Base-by-base conservation (phyloP, 2,888 invertebrate genomes). In the Gordius sp. region DNA sequence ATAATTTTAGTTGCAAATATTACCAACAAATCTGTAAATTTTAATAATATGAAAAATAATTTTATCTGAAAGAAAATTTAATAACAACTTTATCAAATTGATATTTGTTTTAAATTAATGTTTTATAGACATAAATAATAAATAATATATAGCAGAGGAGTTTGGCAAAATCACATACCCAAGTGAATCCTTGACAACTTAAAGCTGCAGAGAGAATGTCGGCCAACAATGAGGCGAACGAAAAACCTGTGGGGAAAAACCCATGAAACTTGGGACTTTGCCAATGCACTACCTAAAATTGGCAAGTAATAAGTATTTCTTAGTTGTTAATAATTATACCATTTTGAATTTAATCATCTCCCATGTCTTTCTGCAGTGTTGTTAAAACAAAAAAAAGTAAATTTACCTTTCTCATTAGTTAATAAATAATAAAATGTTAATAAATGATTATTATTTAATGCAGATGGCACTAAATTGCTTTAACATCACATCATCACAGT, bases 211-310 rank as follows among this genome's bases (percentile, higher is more conserved):
- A 81, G 59, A 97, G 73, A 87, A 97, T 89, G 66, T 97, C 93
- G 2, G 85, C 97, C 56, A 97, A 74, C 61, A 97, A 87, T 2
- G 91, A 89, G 1, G 93, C 93, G 69, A 79, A 97, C 1, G 82
- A 86, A 71, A 91, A 91, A 18, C 93, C 93, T 16, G 91, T 79
- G 2, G 97, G 93, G 68, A 97, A 99, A 69, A 97, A 99, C 0
- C 97, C 97, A 69, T 93, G 91, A 72, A 97, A 97, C 59, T 84
- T 75, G 0, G 93, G 93, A 74, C 93, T 91, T 68, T 93, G 91
- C 93, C 93, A 97, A 69, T 93, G 86, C 1, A 91, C 91, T 56
- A 79, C 75, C 78, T 78, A 63, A 18, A 53, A 57, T 16, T 25
- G n/a, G 16, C 1, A 27, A 16, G 20, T 16, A 4, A n/a, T 56